Evolutionary conservation across 2,888 invertebrate genomes (phyloP).

Genomic region (Drosophila monieri): DNA sequence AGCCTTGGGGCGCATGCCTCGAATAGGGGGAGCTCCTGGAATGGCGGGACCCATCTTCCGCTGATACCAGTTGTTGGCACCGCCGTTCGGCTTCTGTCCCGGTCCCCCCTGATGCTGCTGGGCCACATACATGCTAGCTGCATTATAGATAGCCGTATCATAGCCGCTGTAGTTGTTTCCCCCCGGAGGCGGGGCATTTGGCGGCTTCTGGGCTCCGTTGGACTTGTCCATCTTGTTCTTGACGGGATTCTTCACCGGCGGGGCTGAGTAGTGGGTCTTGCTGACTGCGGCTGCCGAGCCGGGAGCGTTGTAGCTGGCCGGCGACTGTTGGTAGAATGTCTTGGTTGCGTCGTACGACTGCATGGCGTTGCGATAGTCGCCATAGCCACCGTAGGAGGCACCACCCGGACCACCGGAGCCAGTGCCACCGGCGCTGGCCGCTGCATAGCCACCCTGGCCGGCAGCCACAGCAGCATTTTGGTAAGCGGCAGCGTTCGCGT

Average conservation of each 20-base stretch:
- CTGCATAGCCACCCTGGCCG: constrained; percentile 86
- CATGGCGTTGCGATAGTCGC: constrained; percentile 86
- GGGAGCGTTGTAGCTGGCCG: constrained; percentile 84
- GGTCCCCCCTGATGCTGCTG: constrained; percentile 86
- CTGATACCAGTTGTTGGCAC: constrained; percentile 84
- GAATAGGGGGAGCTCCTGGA: constrained; percentile 74
- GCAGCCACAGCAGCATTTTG: constrained; percentile 87
- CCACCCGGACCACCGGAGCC: constrained; percentile 33
- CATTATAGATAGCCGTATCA: constrained; percentile 97
- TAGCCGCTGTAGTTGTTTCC: constrained; percentile 92
- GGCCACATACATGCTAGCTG: constrained; percentile 97
- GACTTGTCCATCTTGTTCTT: constrained; percentile 81
- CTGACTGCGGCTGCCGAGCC: constrained; percentile 82
- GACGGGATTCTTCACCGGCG: constrained; percentile 88
- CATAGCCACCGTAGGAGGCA: constrained; percentile 60
- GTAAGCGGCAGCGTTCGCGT: constrained; percentile 94
- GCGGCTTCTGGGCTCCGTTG: constrained; percentile 77
- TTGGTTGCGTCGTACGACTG: constrained; percentile 93
- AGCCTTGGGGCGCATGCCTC: constrained; percentile 84
- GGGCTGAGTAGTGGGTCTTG: constrained; percentile 85
- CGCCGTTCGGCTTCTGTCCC: constrained; percentile 73
- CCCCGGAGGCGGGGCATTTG: constrained; percentile 85
- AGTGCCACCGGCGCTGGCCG: constrained; percentile 79
- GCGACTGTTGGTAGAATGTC: constrained; percentile 92
- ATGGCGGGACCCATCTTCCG: constrained; percentile 85